Conservation (phyloP, 2,113 vertebrate genomes). For the Neodontobutis hainanensis region DNA sequence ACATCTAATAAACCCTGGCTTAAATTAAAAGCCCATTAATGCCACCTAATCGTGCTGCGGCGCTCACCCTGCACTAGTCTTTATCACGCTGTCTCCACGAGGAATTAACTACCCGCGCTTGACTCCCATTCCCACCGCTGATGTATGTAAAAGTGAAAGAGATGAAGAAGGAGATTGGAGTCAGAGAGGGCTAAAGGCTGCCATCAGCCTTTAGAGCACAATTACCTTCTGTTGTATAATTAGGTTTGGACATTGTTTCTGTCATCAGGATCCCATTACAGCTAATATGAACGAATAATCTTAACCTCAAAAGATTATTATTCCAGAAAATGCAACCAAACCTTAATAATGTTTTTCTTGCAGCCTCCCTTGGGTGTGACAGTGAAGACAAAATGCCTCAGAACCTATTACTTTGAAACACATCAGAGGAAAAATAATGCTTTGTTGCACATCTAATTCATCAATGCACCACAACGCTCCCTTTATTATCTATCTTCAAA, state of each 20-base stretch:
- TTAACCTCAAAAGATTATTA: too few species aligned
- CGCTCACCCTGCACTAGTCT: slow-evolving; percentile 21
- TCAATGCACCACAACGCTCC: slow-evolving; percentile 31
- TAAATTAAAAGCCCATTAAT: slow-evolving; percentile 73
- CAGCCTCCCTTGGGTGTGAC: slow-evolving; percentile 33
- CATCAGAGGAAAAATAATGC: slow-evolving; percentile 53
- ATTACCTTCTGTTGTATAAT: slow-evolving; percentile 3
- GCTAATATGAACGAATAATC: neutral
- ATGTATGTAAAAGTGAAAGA: slow-evolving; percentile 45
- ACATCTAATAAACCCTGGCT: slow-evolving; percentile 70
- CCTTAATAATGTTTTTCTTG: slow-evolving; percentile 23
- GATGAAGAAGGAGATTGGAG: slow-evolving; percentile 36
- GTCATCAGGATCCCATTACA: slow-evolving; percentile 6
- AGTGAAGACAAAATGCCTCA: slow-evolving; percentile 48
- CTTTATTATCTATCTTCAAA: slow-evolving; percentile 13
- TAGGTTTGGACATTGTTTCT: slow-evolving; percentile 9
- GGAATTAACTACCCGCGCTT: slow-evolving; percentile 38
- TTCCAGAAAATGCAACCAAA: too few species aligned
- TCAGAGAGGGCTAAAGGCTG: slow-evolving; percentile 1
- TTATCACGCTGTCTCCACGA: slow-evolving; percentile 37
- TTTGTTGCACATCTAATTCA: slow-evolving; percentile 51
- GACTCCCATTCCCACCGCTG: slow-evolving; percentile 23
- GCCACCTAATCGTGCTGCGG: slow-evolving; percentile 64
- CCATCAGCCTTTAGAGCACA: neutral
- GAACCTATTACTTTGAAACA: slow-evolving; percentile 52